phyloP scores from a whole-genome alignment of 2,113 vertebrate genomes.

The Cervus canadensis region DNA sequence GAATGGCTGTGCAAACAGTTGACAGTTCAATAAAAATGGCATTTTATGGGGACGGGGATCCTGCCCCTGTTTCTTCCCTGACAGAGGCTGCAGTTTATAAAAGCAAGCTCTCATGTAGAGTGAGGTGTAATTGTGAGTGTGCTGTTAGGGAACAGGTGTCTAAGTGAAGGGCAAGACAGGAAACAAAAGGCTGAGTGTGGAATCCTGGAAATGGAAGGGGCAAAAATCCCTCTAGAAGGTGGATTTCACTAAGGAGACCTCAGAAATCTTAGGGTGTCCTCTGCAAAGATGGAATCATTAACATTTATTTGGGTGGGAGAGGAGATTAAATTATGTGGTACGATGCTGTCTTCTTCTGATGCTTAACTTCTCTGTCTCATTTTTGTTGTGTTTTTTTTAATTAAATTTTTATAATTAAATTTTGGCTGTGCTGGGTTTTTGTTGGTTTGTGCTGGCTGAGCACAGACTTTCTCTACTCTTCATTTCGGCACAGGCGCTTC shows the following conservation, averaged over 20 bases:
- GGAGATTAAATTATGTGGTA: background rate
- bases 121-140: background rate
- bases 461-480: background rate
- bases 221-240: background rate
- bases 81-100: background rate
- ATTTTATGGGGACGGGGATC: background rate
- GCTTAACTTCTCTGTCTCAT: background rate
- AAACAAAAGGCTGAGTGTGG: background rate
- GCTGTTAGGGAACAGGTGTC: background rate
- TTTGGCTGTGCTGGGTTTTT: background rate
- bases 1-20: conserved; percentile 23
- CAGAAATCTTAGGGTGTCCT: background rate
- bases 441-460: no score
- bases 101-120: background rate
- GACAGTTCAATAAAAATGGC: background rate
- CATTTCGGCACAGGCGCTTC: fast-evolving
- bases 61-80: background rate
- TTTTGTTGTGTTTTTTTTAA: background rate
- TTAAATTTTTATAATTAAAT: background rate
- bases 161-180: background rate
- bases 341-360: background rate
- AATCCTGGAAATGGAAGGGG: background rate
- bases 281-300: background rate
- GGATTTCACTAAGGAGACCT: background rate
- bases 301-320: background rate